Conservation (phyloP, 2,888 invertebrate genomes). For the Thecocarcelia acutangulata region DNA sequence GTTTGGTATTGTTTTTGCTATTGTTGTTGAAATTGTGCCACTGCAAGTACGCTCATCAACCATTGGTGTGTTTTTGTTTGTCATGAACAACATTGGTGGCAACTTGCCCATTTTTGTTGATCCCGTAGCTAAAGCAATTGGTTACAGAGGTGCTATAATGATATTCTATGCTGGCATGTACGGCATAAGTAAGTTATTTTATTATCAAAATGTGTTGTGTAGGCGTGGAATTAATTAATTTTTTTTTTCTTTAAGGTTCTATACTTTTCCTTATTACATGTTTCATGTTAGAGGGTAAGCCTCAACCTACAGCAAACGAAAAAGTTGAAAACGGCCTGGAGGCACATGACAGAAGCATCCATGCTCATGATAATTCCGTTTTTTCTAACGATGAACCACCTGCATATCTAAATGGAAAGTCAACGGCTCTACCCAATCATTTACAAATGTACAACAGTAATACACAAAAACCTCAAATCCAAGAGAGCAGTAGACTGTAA, state of each 20-base stretch:
- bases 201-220: too few relatives aligned
- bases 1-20: constrained; percentile 95
- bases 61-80: constrained; percentile 92
- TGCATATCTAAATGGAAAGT: constrained; percentile 75
- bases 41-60: constrained; percentile 91
- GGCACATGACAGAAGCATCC: constrained; percentile 74
- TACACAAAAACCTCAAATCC: constrained; percentile 70
- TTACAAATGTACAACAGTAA: constrained; percentile 75
- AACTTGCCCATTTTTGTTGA: constrained; percentile 94
- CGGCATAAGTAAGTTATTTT: constrained; percentile 86
- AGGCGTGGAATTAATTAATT: not conserved
- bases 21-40: constrained; percentile 94
- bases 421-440: constrained; percentile 77
- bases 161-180: constrained; percentile 95
- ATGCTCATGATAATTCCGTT: constrained; percentile 80
- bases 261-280: constrained; percentile 90
- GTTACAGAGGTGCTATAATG: constrained; percentile 91
- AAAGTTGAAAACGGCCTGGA: constrained; percentile 72
- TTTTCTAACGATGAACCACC: constrained; percentile 79
- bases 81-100: constrained; percentile 96
- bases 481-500: constrained; percentile 80
- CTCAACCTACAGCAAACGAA: constrained; percentile 56
- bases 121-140: constrained; percentile 90
- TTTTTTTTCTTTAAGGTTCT: constrained; percentile 84
- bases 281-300: constrained; percentile 88